A percentile compares a stretch with the other conserved stretches of the same genome.
Conservation (phyloP, 2,113 vertebrate species). For the Semicossyphus pulcher region DNA sequence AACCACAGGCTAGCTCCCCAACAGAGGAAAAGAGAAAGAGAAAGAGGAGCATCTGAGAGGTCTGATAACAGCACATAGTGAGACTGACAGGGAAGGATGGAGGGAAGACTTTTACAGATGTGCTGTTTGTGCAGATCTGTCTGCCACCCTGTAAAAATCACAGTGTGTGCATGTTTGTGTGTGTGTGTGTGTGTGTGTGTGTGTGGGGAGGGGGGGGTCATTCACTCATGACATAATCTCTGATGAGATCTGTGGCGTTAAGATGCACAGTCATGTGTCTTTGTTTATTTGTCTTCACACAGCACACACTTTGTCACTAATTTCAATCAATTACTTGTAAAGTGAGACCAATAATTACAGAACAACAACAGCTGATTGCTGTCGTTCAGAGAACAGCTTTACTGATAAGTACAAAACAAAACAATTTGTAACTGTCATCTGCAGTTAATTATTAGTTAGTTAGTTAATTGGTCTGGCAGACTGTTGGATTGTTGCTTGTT, state of each 20-base stretch:
- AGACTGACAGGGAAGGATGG: conserved; percentile 18
- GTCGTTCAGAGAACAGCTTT: conserved; percentile 21
- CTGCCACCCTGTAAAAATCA: conserved; percentile 32
- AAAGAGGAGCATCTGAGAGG: not conserved
- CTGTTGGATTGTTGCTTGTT: too few relatives aligned
- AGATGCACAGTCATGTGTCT: too few relatives aligned
- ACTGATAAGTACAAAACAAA: conserved; percentile 12
- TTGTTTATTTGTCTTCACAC: conserved; percentile 33
- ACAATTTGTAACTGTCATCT: conserved; percentile 34
- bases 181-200: conserved; percentile 15
- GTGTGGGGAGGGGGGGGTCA: too few relatives aligned
- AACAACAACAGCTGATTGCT: conserved; percentile 50
- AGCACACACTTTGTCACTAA: conserved; percentile 42
- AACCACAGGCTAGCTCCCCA: conserved; percentile 69
- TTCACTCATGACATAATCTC: too few relatives aligned
- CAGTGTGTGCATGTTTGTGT: conserved; percentile 5
- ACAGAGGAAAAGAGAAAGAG: conserved; percentile 3
- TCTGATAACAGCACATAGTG: conserved; percentile 36
- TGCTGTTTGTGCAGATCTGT: conserved; percentile 27
- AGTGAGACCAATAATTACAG: conserved; percentile 54
- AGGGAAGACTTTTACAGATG: conserved; percentile 51
- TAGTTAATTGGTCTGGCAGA: not conserved
- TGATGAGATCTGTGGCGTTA: too few relatives aligned
- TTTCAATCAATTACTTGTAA: conserved; percentile 60
- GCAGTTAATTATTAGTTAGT: conserved; percentile 28